phyloP scores from a whole-genome alignment of 2,113 vertebrate species.

The Rhodinocichla rosea region DNA sequence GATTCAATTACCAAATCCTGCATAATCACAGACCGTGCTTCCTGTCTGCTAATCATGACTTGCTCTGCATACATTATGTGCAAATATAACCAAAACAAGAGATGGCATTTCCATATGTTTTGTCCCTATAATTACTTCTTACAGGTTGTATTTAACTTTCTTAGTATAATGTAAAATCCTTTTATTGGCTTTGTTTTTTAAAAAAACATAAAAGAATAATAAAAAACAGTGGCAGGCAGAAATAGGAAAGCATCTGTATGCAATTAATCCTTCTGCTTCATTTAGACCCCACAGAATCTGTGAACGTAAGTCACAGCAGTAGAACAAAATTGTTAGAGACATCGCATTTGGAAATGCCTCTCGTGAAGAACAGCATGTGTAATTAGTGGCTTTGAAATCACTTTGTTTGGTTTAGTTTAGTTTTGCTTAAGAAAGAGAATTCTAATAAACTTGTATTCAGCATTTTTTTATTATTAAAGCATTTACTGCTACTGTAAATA shows the following conservation, averaged over 20 bases:
- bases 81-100: constrained; percentile 42
- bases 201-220: not conserved
- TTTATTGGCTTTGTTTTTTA: not conserved
- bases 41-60: constrained; percentile 56
- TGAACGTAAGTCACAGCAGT: not conserved
- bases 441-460: not conserved
- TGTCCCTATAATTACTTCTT: constrained; percentile 28
- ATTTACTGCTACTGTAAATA: not conserved
- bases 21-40: constrained; percentile 34
- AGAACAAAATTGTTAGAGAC: constrained; percentile 30
- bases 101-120: constrained; percentile 48
- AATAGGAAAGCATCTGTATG: constrained; percentile 31
- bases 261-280: constrained; percentile 41
- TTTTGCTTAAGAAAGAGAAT: not conserved
- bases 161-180: constrained; percentile 23
- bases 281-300: constrained; percentile 38
- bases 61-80: constrained; percentile 25
- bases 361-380: not conserved
- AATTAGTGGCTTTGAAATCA: not conserved
- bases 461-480: not conserved
- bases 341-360: not conserved
- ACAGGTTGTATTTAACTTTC: constrained; percentile 43
- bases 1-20: constrained; percentile 63
- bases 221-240: constrained; percentile 1
- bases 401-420: not conserved